Conservation (phyloP, 2,888 invertebrate genomes). For the Amphipyra tragopoginis region DNA sequence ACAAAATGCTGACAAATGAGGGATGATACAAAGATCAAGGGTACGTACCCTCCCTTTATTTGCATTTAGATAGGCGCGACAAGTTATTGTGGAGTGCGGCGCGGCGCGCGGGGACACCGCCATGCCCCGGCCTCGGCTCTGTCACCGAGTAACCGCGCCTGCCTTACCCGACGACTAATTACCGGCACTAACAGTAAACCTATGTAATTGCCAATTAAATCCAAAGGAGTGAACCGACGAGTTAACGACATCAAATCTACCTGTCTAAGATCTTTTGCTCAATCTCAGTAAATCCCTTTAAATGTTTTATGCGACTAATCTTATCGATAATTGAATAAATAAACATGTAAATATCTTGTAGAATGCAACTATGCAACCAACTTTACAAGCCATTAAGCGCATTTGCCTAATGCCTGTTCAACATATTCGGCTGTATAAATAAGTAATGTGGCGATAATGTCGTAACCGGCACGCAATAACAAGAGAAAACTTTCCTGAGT, state of each 20-base stretch:
- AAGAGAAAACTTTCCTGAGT: constrained; percentile 70
- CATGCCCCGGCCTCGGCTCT: constrained; percentile 49
- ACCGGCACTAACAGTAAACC: constrained; percentile 69
- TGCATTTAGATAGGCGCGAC: constrained; percentile 85
- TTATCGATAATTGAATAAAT: constrained; percentile 60
- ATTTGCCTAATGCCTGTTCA: constrained; percentile 55
- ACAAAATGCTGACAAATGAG: constrained; percentile 83
- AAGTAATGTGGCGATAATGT: constrained; percentile 42
- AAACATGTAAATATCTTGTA: constrained; percentile 59
- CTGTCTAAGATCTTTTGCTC: constrained; percentile 30
- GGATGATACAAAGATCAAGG: constrained; percentile 82
- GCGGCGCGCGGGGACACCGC: constrained; percentile 27
- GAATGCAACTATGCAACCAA: constrained; percentile 53
- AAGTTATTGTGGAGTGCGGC: constrained; percentile 75
- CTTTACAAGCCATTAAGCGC: constrained; percentile 45
- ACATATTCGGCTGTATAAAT: constrained; percentile 51
- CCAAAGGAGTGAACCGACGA: constrained; percentile 48
- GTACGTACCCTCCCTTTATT: constrained; percentile 76
- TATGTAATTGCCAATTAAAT: constrained; percentile 66
- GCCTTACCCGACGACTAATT: constrained; percentile 71
- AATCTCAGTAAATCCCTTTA: constrained; percentile 40
- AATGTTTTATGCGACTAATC: constrained; percentile 48
- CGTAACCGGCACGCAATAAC: constrained; percentile 54
- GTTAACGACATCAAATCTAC: constrained; percentile 26
- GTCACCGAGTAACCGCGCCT: constrained; percentile 45